phyloP scores from a whole-genome alignment of 2,113 vertebrate genomes.

The Orthochromis malagaraziensis region DNA sequence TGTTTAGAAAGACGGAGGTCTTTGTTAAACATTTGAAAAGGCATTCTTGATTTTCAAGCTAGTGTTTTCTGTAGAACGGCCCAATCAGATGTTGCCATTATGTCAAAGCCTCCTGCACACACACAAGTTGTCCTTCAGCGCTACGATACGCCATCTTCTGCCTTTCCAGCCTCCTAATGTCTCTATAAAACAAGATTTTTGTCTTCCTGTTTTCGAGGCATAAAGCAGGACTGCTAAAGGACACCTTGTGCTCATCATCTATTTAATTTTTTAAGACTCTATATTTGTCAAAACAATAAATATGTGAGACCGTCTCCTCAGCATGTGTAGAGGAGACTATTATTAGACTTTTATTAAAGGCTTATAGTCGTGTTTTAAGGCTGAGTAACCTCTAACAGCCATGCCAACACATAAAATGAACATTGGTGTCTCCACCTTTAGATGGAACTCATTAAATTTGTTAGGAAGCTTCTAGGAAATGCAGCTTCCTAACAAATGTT shows the following conservation, averaged over 20 bases:
- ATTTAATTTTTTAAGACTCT: neutral
- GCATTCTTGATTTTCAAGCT: neutral
- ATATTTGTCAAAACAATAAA: neutral
- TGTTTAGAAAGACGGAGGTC: neutral
- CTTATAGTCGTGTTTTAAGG: neutral
- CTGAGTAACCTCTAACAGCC: neutral
- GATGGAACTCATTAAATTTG: neutral
- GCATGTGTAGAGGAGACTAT: neutral
- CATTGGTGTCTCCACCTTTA: neutral
- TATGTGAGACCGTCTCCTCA: neutral
- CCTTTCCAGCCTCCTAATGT: neutral
- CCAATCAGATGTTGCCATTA: neutral
- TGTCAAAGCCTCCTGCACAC: neutral
- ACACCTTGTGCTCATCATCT: neutral
- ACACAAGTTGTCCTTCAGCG: neutral
- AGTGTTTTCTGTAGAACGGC: accelerated
- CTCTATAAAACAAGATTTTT: accelerated
- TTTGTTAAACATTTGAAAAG: neutral
- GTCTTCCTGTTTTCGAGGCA: accelerated
- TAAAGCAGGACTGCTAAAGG: neutral
- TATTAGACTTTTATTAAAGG: neutral
- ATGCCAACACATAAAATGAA: neutral
- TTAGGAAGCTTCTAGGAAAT: neutral
- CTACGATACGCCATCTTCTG: neutral
- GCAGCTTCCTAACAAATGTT: neutral